Percentiles rank a stretch among this genome's conserved stretches.
phyloP scores from a whole-genome alignment of 2,888 invertebrate genomes.

The Amiota minor region DNA sequence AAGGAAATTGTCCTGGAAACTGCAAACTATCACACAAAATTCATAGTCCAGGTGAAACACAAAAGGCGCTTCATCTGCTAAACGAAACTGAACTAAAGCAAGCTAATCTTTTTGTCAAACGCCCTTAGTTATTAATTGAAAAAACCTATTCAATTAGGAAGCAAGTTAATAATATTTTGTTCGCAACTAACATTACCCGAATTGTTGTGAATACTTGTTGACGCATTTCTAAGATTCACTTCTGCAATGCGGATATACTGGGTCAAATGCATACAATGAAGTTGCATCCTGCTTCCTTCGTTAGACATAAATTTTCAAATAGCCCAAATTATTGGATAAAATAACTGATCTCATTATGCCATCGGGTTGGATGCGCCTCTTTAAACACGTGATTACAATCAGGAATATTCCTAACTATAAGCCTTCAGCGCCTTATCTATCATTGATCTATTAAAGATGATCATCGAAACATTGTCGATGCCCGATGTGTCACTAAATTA shows the following conservation, averaged over 20 bases:
- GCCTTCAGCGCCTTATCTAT: not conserved
- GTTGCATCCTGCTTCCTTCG: not conserved
- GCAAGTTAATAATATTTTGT: conserved; percentile 30
- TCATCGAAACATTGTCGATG: too few species aligned
- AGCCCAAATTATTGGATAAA: not conserved
- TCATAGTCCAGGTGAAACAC: conserved; percentile 30
- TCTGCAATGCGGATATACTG: not conserved
- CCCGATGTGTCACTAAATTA: too few species aligned
- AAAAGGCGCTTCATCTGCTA: conserved; percentile 32
- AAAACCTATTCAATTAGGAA: conserved; percentile 38
- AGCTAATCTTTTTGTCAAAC: conserved; percentile 36
- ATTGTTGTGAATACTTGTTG: conserved; percentile 16
- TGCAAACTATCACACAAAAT: conserved; percentile 44
- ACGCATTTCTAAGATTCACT: conserved; percentile 19
- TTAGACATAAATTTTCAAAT: not conserved
- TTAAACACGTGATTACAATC: not conserved
- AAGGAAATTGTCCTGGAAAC: conserved; percentile 20
- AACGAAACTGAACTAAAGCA: not conserved
- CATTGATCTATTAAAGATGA: too few species aligned
- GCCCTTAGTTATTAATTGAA: conserved; percentile 34
- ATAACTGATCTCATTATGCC: not conserved
- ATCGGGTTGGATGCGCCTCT: not conserved
- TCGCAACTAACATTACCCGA: conserved; percentile 43
- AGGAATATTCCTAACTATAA: conserved; percentile 1
- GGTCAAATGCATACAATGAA: not conserved